phyloP scores from a whole-genome alignment of 2,113 vertebrate genomes.

The Mohoua ochrocephala region DNA sequence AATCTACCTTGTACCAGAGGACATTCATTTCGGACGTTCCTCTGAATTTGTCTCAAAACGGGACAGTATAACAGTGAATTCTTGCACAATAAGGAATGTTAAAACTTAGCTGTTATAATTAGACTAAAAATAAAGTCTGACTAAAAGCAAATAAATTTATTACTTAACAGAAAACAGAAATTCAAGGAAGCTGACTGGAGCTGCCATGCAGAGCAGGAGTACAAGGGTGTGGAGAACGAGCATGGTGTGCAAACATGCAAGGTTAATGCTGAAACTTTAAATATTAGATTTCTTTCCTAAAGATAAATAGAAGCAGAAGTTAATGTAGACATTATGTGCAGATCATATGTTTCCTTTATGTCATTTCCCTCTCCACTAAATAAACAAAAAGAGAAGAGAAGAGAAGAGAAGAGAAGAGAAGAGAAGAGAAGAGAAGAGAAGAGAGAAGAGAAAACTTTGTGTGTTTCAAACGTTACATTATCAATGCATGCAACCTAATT shows the following conservation, averaged over 20 bases:
- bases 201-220: fast-evolving
- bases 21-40: too few relatives aligned
- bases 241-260: background rate
- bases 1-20: too few relatives aligned
- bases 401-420: background rate
- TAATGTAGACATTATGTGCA: background rate
- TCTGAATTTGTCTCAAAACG: too few relatives aligned
- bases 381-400: fast-evolving
- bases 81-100: background rate
- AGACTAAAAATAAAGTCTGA: background rate
- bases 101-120: background rate
- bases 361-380: background rate
- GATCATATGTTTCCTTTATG: background rate
- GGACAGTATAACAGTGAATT: background rate
- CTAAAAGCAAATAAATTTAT: background rate
- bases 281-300: background rate
- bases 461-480: background rate
- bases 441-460: too few relatives aligned
- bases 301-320: background rate
- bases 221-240: background rate
- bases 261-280: background rate
- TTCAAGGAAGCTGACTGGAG: background rate
- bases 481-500: background rate
- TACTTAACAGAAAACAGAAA: background rate
- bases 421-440: too few relatives aligned